Conservation (phyloP, 2,797 vertebrate genomes). For the Odontamblyopus lacepedii region DNA sequence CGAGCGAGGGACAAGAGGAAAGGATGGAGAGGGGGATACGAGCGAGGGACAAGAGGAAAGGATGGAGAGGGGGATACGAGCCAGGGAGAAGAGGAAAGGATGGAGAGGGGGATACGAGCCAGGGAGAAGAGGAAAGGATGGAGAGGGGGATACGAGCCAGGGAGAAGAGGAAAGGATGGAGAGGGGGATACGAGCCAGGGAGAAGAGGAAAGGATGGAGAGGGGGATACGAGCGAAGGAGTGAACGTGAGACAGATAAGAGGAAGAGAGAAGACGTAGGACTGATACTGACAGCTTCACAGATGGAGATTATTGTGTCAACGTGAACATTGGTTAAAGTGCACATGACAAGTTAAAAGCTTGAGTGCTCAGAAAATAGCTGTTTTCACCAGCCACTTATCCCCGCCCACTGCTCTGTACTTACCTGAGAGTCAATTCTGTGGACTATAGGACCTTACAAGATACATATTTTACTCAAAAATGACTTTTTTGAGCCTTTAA, state of each 20-base stretch:
- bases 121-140: constrained; percentile 44
- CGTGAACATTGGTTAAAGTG: too few relatives aligned
- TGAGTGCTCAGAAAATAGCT: too few relatives aligned
- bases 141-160: constrained; percentile 16
- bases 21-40: constrained; percentile 60
- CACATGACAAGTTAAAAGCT: too few relatives aligned
- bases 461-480: too few relatives aligned
- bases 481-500: too few relatives aligned
- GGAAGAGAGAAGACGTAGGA: not conserved
- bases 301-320: too few relatives aligned
- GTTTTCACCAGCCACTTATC: too few relatives aligned
- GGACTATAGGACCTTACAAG: too few relatives aligned
- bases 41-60: constrained; percentile 21
- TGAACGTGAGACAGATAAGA: constrained; percentile 43
- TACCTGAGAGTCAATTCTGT: too few relatives aligned
- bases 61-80: constrained; percentile 62
- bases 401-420: too few relatives aligned
- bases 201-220: constrained; percentile 53
- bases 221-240: constrained; percentile 39
- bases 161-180: constrained; percentile 48
- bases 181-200: constrained; percentile 53
- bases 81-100: constrained; percentile 34
- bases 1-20: constrained; percentile 37
- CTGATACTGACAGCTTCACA: too few relatives aligned
- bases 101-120: constrained; percentile 57